phyloP scores from a whole-genome alignment of 2,888 invertebrate species.

The Melanotus villosus region DNA sequence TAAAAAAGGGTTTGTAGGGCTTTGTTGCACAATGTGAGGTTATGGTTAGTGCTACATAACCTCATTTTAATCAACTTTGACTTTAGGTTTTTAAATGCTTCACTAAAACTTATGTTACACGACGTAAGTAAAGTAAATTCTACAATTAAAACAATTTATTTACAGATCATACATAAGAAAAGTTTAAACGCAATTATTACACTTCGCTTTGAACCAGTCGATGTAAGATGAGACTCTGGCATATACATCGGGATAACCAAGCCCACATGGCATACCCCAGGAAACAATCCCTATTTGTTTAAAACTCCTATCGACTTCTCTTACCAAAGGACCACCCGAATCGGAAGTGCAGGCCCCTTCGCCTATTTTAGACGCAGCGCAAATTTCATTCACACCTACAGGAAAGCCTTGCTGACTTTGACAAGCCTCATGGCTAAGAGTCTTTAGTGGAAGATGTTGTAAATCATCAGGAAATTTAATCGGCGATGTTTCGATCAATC shows the following conservation, averaged over 20 bases:
- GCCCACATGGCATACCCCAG: constrained; percentile 40
- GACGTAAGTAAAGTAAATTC: too few species aligned
- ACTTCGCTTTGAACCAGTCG: constrained; percentile 31
- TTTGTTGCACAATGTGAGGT: too few species aligned
- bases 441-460: constrained; percentile 68
- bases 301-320: neutral
- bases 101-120: too few species aligned
- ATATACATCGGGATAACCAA: constrained; percentile 40
- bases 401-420: neutral
- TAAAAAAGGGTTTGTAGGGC: too few species aligned
- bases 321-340: constrained; percentile 69
- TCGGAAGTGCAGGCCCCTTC: constrained; percentile 74
- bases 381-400: neutral
- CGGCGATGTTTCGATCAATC: constrained; percentile 70
- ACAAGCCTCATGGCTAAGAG: neutral
- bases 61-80: too few species aligned
- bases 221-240: constrained; percentile 30
- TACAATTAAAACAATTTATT: too few species aligned
- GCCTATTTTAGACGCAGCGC: constrained; percentile 64
- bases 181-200: neutral
- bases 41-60: too few species aligned
- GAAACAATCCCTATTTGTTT: constrained; percentile 41
- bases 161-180: too few species aligned
- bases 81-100: too few species aligned
- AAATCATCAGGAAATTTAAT: constrained; percentile 70